Conservation (phyloP, 2,113 vertebrate genomes). For the Morone chrysops region DNA sequence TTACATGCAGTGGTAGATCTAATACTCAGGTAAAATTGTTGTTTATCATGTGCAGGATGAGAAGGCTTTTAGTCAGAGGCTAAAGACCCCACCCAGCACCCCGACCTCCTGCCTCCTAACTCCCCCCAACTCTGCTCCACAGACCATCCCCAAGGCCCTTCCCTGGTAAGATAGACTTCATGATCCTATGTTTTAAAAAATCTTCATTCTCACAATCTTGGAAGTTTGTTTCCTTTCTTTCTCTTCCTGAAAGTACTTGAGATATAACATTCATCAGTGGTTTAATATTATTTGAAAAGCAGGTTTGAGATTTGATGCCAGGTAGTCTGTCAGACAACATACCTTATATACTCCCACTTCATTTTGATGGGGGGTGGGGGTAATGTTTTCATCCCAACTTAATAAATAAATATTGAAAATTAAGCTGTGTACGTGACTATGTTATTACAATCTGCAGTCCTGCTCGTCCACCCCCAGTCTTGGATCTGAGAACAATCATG, state of each 20-base stretch:
- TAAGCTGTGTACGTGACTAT: slow-evolving; percentile 40
- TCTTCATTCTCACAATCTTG: neutral
- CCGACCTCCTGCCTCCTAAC: slow-evolving; percentile 83
- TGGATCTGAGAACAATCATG: slow-evolving; percentile 97
- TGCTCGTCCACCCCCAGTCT: slow-evolving; percentile 85
- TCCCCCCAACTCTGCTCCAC: slow-evolving; percentile 82
- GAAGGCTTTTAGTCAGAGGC: slow-evolving; percentile 75
- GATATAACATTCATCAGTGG: neutral
- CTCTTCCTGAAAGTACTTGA: neutral
- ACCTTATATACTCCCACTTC: slow-evolving; percentile 11
- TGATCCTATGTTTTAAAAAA: neutral
- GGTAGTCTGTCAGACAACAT: neutral
- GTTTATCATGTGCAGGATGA: slow-evolving; percentile 76
- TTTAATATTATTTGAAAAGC: slow-evolving; percentile 1
- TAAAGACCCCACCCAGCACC: slow-evolving; percentile 78
- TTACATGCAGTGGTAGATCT: neutral
- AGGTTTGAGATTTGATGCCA: slow-evolving; percentile 15
- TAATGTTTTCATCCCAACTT: neutral
- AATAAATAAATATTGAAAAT: slow-evolving; percentile 16
- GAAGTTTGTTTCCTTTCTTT: neutral
- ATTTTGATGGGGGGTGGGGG: neutral
- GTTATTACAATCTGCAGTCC: slow-evolving; percentile 78
- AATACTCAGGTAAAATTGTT: neutral
- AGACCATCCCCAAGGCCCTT: slow-evolving; percentile 81
- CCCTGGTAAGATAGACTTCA: slow-evolving; percentile 61